Evolutionary conservation across 2,888 invertebrate species (phyloP).

Genomic region (Ectemnius continuus): DNA sequence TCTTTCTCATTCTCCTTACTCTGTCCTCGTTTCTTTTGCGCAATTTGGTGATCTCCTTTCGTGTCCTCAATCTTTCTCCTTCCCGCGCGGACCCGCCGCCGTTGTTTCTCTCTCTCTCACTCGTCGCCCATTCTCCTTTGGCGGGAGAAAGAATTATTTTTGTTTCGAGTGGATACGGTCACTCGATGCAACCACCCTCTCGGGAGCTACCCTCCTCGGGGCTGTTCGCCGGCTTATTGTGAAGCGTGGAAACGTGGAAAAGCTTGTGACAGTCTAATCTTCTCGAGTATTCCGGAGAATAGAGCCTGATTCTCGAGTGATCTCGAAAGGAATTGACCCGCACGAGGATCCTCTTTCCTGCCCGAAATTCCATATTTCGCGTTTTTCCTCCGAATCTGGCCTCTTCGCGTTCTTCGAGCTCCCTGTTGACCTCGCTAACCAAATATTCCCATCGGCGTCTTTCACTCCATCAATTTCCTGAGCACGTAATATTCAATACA

Average conservation of each 20-base stretch:
- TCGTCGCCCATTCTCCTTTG: conserved; percentile 36
- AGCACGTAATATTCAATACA: background rate
- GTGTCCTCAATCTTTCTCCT: conserved; percentile 15
- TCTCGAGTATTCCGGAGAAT: conserved; percentile 73
- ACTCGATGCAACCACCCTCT: conserved; percentile 70
- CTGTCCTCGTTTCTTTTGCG: conserved; percentile 1
- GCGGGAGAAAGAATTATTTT: conserved; percentile 75
- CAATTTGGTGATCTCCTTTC: too few relatives aligned
- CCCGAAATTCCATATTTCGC: conserved; percentile 53
- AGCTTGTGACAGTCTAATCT: conserved; percentile 76
- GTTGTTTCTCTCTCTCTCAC: conserved; percentile 14
- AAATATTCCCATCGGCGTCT: conserved; percentile 5
- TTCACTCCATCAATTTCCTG: conserved; percentile 18
- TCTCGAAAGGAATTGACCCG: conserved; percentile 67
- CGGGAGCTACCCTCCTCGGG: conserved; percentile 42
- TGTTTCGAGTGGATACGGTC: conserved; percentile 77
- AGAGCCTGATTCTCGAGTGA: conserved; percentile 72
- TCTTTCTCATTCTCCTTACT: background rate
- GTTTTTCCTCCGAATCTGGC: conserved; percentile 15
- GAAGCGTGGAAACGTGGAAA: conserved; percentile 72
- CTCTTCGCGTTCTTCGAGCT: background rate
- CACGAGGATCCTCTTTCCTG: conserved; percentile 29
- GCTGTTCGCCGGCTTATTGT: conserved; percentile 64
- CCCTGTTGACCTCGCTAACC: conserved; percentile 40
- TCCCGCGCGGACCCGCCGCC: conserved; percentile 11